phyloP scores from a whole-genome alignment of 2,797 vertebrate species.

The Poeciliopsis turneri region DNA sequence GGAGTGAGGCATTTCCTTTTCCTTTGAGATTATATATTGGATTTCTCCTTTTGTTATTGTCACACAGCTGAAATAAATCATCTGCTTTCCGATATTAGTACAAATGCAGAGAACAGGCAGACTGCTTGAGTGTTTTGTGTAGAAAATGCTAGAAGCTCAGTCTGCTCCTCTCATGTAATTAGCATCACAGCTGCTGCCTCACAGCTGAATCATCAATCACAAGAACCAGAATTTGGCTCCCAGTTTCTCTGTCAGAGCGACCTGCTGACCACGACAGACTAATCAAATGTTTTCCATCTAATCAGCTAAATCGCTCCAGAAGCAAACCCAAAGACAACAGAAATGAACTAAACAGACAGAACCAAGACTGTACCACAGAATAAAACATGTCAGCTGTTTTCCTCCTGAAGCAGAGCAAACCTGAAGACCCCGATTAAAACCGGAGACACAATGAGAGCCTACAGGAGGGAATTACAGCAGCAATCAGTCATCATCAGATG shows the following conservation, averaged over 20 bases:
- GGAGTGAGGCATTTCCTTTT: background rate
- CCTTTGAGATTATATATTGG: too few relatives aligned
- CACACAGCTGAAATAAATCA: background rate
- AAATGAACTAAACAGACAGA: background rate
- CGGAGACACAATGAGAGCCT: background rate
- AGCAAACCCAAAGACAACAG: background rate
- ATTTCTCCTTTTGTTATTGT: background rate
- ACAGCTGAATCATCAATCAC: slow-evolving; percentile 11
- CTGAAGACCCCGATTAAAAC: background rate
- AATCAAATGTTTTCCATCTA: slow-evolving; percentile 7
- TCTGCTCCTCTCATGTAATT: background rate
- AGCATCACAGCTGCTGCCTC: slow-evolving; percentile 8
- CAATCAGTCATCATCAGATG: background rate
- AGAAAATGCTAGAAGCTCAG: slow-evolving; percentile 5
- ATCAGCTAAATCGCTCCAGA: background rate
- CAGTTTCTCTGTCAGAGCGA: background rate
- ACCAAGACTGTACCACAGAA: background rate
- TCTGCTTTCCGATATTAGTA: background rate
- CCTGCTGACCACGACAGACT: slow-evolving; percentile 2
- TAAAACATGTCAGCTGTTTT: background rate
- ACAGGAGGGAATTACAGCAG: background rate
- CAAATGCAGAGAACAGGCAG: background rate
- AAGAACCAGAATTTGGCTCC: slow-evolving; percentile 3
- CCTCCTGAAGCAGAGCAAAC: background rate
- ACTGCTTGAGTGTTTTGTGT: background rate